A percentile compares a stretch with the other conserved stretches of the same genome.
Conservation (phyloP, 1,140 invertebrate genomes). For the Heliconius congener region DNA sequence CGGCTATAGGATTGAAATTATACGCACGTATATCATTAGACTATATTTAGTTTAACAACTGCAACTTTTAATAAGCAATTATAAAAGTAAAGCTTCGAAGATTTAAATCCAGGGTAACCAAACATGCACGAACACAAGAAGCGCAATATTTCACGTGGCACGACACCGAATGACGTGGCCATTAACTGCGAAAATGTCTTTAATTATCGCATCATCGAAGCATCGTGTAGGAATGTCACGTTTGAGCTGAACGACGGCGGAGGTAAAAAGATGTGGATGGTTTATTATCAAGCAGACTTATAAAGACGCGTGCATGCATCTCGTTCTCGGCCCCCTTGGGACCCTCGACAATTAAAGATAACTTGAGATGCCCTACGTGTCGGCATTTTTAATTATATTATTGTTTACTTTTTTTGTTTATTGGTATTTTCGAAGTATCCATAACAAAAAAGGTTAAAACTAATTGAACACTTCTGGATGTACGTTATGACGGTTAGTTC, state of each 20-base stretch:
- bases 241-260: conserved; percentile 39
- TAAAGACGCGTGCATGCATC: conserved; percentile 45
- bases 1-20: background rate
- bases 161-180: conserved; percentile 44
- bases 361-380: background rate
- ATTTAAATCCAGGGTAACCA: conserved; percentile 17
- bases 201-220: conserved; percentile 43
- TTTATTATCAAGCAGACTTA: conserved; percentile 49
- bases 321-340: conserved; percentile 20
- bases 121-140: conserved; percentile 20
- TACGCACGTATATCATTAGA: background rate
- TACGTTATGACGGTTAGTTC: background rate
- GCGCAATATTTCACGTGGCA: conserved; percentile 29
- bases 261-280: conserved; percentile 49
- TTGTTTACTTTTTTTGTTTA: too few relatives aligned
- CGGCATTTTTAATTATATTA: background rate
- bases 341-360: background rate
- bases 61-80: background rate
- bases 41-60: background rate
- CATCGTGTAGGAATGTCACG: conserved; percentile 38
- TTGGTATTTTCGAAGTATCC: too few relatives aligned
- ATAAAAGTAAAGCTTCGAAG: background rate
- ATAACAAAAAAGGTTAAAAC: background rate
- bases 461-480: background rate
- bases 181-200: conserved; percentile 45